Base-by-base conservation (phyloP, 2,888 invertebrate genomes). In the Itoplectis maculator region DNA sequence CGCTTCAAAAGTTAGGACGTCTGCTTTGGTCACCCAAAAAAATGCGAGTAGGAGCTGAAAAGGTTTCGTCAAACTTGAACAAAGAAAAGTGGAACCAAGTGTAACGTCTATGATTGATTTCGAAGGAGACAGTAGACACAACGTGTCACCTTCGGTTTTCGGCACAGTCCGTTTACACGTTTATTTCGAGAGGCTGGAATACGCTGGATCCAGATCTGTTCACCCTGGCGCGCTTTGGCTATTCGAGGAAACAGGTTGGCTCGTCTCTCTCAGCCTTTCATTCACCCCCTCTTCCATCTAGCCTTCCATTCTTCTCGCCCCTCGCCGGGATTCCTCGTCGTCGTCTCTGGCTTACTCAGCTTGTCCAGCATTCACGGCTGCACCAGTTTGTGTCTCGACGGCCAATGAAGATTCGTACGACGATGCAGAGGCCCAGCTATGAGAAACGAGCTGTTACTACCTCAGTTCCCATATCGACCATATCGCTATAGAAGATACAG, bases 341-440 rank as follows among this genome's bases (percentile, higher is more conserved):
- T 42, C 51, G 40, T 51, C 69, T 63, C 61, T 49, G 37, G 13
- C 29, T 51, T 61, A 23, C 49, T 40, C 37, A 49, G 37, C n/a
- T 13, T 78, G 63, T 51, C 70, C 61, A 35, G 42, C 45, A 63
- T 51, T 42, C 51, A 42, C 42, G 63, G 40, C 35, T 63, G 18
- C 51, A 23, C 37, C 40, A 18, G 51, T 54, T 29, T 49, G 23
- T 49, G 42, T 70, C 20, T 68, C 20, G 47, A 23, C 59, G 56
- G 20, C 29, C 29, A 70, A 72, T 37, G 76, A 45, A 66, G 81
- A 72, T 72, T 76, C 81, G 76, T 81, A 59, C 65, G 59, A 72
- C 59, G 63, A n/a, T n/a, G n/a, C n/a, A n/a, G 13, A 13, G 13
- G 63, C n/a, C 35, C 23, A 61, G 68, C 51, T 49, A 15, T 23